phyloP scores from a whole-genome alignment of 2,888 invertebrate species.

The Hoplodrina blanda region DNA sequence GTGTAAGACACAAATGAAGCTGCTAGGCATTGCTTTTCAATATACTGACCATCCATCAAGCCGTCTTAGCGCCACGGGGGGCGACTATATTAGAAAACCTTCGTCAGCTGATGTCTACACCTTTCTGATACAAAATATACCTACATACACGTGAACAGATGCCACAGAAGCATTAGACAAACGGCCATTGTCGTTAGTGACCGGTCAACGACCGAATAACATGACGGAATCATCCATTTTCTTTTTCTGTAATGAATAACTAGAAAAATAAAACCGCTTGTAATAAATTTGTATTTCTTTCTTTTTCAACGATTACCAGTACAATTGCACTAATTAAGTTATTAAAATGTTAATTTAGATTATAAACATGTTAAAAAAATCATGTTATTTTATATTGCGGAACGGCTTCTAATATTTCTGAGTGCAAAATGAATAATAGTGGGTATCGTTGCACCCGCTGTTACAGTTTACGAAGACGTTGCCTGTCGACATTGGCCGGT shows the following conservation, averaged over 20 bases:
- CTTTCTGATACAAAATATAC: slow-evolving; percentile 58
- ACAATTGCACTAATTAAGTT: slow-evolving; percentile 56
- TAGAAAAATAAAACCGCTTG: slow-evolving; percentile 24
- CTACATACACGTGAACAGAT: slow-evolving; percentile 47
- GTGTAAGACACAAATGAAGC: slow-evolving; percentile 69
- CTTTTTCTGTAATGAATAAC: slow-evolving; percentile 16
- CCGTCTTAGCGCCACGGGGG: slow-evolving; percentile 85
- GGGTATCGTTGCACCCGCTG: slow-evolving; percentile 22
- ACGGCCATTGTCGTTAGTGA: slow-evolving; percentile 40
- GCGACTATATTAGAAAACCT: slow-evolving; percentile 89
- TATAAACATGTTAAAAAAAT: slow-evolving; percentile 5
- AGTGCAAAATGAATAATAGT: slow-evolving; percentile 40
- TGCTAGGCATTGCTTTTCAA: slow-evolving; percentile 87
- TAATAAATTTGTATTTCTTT: slow-evolving; percentile 14
- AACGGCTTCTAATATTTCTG: slow-evolving; percentile 23
- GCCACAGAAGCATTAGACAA: slow-evolving; percentile 41
- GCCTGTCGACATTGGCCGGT: slow-evolving; percentile 29
- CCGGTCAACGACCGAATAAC: slow-evolving; percentile 52
- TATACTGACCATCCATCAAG: slow-evolving; percentile 88
- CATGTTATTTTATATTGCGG: slow-evolving; percentile 27
- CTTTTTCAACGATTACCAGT: slow-evolving; percentile 32
- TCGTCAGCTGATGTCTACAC: slow-evolving; percentile 77
- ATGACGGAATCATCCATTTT: slow-evolving; percentile 16
- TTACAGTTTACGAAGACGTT: slow-evolving; percentile 10
- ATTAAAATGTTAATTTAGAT: slow-evolving; percentile 54